Conservation (phyloP, 2,797 vertebrate genomes). For the Dallia pectoralis region DNA sequence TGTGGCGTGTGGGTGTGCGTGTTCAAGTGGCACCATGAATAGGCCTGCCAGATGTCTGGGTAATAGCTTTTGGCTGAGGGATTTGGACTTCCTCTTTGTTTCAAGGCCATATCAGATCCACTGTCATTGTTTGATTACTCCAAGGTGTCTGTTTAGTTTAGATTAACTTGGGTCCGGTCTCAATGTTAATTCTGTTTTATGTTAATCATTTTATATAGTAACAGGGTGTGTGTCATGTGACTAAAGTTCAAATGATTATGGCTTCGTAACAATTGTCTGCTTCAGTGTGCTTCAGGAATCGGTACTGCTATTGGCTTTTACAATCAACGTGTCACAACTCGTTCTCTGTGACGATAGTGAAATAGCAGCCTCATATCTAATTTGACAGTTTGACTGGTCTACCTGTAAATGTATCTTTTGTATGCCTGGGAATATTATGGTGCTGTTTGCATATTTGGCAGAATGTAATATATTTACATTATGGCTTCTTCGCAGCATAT, state of each 20-base stretch:
- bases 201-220: not conserved
- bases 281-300: slow-evolving; percentile 2
- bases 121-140: slow-evolving; percentile 39
- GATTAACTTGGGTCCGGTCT: slow-evolving; percentile 9
- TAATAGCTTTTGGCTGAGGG: slow-evolving; percentile 31
- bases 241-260: not conserved
- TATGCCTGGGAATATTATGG: slow-evolving; percentile 48
- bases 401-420: slow-evolving; percentile 21
- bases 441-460: slow-evolving; percentile 30
- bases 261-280: not conserved
- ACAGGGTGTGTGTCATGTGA: not conserved
- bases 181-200: too few relatives aligned
- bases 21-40: slow-evolving; percentile 9
- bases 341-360: not conserved
- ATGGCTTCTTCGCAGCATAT: too few relatives aligned
- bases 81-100: slow-evolving; percentile 50
- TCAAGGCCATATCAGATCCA: slow-evolving; percentile 34
- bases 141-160: slow-evolving; percentile 18
- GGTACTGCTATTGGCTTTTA: not conserved
- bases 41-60: slow-evolving; percentile 43
- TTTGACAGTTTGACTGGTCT: slow-evolving; percentile 24
- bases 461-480: not conserved
- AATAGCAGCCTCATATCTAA: slow-evolving; percentile 24
- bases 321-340: not conserved
- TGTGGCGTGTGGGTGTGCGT: not conserved